Evolutionary conservation across 2,888 invertebrate genomes (phyloP), one percentile per base, ranked within the genome.

Genomic region (Pocota personata): DNA sequence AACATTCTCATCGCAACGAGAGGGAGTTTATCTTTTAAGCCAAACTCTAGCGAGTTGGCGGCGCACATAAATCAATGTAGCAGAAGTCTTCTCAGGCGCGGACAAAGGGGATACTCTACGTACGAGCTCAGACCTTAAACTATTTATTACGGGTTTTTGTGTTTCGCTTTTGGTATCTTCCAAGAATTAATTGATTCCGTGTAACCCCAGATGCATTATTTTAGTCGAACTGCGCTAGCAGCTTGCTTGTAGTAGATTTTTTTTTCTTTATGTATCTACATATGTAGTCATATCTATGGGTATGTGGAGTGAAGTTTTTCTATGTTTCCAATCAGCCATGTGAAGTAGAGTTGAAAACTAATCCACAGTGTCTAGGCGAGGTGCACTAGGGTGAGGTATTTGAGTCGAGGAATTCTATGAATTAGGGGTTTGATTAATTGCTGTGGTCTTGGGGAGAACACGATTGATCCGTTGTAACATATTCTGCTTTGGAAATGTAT

Each of bases 121-220:
- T 58, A 37, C 64, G 50, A 58, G 37, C 78, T 67, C 77, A 67
- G 72, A 75, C 80, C 83, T 79, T 84, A 79, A 79, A 79, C 83
- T 79, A 84, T 73, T 79, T 75, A 73, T 69, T 62, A 69, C 55
- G 43, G 50, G 46, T 67, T 72, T 69, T 57, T 83, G 50, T 64
- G 52, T 43, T 77, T 69, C 71, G 58, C 69, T 57, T 69, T 71
- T 71, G 52, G 37, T 79, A 84, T 79, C 79, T 84, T 79, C 83
- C 69, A 50, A 35, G 79, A 84, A 84, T 84, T 84, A 84, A 84
- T 84, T 84, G 83, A 84, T 84, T 84, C 79, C 80, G 79, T 84
- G 83, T 84, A 84, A 84, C 79, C 69, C 79, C 79, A 83, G 79
- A 79, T 79, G 78, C 78, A 83, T 72, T 83, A 79, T 73, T 83